These are phyloP conservation scores for Halesus radiatus DNA, from an alignment of 1,140 invertebrate species.

Conservation along the genomic window DNA sequence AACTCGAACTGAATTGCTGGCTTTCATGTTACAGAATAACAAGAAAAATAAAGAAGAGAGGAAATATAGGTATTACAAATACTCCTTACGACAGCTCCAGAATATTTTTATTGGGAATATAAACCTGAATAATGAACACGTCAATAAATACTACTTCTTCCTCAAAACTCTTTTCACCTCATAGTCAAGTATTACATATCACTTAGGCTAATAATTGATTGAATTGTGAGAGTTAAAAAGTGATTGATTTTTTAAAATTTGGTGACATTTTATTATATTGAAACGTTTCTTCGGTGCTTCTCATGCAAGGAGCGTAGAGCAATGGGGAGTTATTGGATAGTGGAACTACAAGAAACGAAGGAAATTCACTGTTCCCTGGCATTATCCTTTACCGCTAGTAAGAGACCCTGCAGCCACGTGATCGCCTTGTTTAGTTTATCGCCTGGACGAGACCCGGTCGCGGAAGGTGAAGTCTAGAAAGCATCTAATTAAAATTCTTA, in stretches of 20 bases:
- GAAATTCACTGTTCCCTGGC: slow-evolving; percentile 10
- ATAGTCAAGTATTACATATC: too few species aligned
- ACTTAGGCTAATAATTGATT: too few species aligned
- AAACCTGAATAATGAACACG: too few species aligned
- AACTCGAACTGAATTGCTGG: not conserved
- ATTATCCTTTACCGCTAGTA: slow-evolving; percentile 10
- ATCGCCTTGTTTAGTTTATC: slow-evolving; percentile 19
- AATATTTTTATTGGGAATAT: too few species aligned
- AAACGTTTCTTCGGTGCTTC: slow-evolving; percentile 6
- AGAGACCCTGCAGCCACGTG: slow-evolving; percentile 7
- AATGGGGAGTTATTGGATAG: slow-evolving; percentile 16
- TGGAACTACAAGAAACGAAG: slow-evolving; percentile 28
- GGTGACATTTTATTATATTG: not conserved
- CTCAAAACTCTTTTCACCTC: too few species aligned
- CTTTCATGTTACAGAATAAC: too few species aligned
- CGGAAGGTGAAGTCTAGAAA: not conserved
- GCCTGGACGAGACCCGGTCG: slow-evolving; percentile 16
- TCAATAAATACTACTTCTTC: too few species aligned
- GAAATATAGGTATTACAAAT: too few species aligned
- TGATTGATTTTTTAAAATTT: too few species aligned
- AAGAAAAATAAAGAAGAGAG: too few species aligned
- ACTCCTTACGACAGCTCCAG: too few species aligned
- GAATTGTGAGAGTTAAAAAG: too few species aligned
- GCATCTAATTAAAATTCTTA: slow-evolving; percentile 28
- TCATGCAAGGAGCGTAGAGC: slow-evolving; percentile 31